Evolutionary conservation across 2,888 invertebrate genomes (phyloP).

Genomic region (Hipparchia sbordonii): DNA sequence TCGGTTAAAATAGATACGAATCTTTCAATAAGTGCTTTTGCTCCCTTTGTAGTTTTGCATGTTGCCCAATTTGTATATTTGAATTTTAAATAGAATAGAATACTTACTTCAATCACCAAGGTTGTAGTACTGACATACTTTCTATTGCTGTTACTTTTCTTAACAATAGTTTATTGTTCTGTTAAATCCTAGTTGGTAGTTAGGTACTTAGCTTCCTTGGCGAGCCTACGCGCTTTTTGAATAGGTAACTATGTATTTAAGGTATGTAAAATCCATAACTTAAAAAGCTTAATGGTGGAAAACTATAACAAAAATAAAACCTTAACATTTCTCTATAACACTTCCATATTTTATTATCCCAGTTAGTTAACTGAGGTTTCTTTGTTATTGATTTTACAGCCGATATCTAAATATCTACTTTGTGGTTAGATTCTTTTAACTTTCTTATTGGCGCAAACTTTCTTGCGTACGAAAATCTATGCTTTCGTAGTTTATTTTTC

Average conservation of each 20-base stretch:
- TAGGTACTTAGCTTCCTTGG: neutral
- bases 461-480: neutral
- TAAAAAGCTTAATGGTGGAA: too few relatives aligned
- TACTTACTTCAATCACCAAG: neutral
- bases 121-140: neutral
- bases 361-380: too few relatives aligned
- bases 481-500: too few relatives aligned
- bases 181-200: neutral
- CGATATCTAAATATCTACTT: neutral
- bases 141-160: neutral
- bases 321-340: neutral
- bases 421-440: neutral
- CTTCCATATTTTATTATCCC: neutral
- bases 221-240: neutral
- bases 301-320: too few relatives aligned
- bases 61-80: conserved; percentile 1
- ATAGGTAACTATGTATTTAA: too few relatives aligned
- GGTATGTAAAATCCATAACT: too few relatives aligned
- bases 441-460: neutral
- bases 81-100: neutral
- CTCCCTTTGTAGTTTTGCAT: neutral
- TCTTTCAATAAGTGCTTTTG: neutral
- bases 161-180: neutral
- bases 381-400: too few relatives aligned
- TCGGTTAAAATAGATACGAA: neutral